A percentile compares a stretch with the other conserved stretches of the same genome.
phyloP scores from a whole-genome alignment of 2,888 invertebrate species.

The Chironomus riparius region DNA sequence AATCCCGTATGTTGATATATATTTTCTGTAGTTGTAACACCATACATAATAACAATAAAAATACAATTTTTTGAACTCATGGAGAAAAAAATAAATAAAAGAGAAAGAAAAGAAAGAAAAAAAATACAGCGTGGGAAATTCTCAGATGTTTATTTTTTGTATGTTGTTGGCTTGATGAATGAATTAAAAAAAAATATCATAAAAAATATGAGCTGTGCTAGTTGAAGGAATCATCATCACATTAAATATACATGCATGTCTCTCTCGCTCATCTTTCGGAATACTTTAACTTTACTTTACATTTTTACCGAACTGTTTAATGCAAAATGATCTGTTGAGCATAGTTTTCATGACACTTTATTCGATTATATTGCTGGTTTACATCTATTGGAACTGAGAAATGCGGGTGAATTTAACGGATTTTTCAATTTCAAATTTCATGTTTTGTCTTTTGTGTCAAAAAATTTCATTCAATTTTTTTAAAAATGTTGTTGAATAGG shows the following conservation, averaged over 20 bases:
- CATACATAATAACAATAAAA: conserved; percentile 24
- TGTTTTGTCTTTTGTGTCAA: too few relatives aligned
- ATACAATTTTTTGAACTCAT: conserved; percentile 24
- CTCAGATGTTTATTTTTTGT: conserved; percentile 22
- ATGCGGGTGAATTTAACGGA: too few relatives aligned
- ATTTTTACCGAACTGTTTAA: not conserved
- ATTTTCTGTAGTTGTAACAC: not conserved
- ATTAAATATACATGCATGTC: not conserved
- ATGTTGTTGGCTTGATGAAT: conserved; percentile 16
- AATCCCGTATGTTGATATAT: conserved; percentile 3
- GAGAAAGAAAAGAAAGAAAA: conserved; percentile 6
- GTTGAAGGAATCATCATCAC: not conserved
- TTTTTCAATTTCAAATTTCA: too few relatives aligned
- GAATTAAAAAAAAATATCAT: conserved; percentile 9
- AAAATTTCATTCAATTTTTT: too few relatives aligned
- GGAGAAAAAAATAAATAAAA: not conserved
- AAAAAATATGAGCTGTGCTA: conserved; percentile 18
- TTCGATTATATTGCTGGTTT: too few relatives aligned
- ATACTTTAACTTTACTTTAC: not conserved
- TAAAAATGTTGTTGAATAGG: too few relatives aligned
- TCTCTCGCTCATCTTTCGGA: not conserved
- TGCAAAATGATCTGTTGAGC: not conserved
- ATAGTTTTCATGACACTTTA: too few relatives aligned
- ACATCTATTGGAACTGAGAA: too few relatives aligned
- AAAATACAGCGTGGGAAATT: conserved; percentile 26